These are phyloP conservation scores for Amphiura filiformis DNA, from an alignment of 35 echinoderm and acorn worm species.

Conservation along the genomic window DNA sequence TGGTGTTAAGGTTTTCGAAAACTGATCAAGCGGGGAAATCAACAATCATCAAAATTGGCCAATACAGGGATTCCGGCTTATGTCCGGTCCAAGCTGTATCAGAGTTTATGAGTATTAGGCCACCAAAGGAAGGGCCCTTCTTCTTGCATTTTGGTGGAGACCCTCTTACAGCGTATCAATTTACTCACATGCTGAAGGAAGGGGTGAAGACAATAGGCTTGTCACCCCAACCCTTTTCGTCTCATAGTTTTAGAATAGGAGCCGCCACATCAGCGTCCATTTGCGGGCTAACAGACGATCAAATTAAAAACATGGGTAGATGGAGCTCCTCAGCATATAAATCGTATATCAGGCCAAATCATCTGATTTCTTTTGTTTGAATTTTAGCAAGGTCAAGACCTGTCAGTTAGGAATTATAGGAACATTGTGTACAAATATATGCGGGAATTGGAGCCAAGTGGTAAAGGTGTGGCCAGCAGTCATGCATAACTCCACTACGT, in stretches of 20 bases:
- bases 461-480: no score
- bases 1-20: not conserved
- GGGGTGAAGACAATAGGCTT: not conserved
- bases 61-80: not conserved
- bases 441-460: no score
- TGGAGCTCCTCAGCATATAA: slow-evolving; percentile 19
- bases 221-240: not conserved
- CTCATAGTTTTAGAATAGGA: slow-evolving; percentile 30
- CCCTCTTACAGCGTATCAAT: not conserved
- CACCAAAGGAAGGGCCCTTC: not conserved
- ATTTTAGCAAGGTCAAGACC: no score
- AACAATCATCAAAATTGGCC: not conserved
- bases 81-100: not conserved
- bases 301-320: not conserved
- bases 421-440: no score
- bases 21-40: not conserved
- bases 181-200: not conserved
- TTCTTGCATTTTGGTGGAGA: not conserved
- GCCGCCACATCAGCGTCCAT: not conserved
- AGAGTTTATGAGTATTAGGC: not conserved
- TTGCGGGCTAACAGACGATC: slow-evolving; percentile 5
- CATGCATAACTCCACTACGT: no score
- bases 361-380: no score
- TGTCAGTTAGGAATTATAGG: no score
- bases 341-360: slow-evolving; percentile 12